Evolutionary conservation across 2,797 vertebrate genomes (phyloP), one percentile per base, ranked within the genome.

Genomic region (Poecile montanus): DNA sequence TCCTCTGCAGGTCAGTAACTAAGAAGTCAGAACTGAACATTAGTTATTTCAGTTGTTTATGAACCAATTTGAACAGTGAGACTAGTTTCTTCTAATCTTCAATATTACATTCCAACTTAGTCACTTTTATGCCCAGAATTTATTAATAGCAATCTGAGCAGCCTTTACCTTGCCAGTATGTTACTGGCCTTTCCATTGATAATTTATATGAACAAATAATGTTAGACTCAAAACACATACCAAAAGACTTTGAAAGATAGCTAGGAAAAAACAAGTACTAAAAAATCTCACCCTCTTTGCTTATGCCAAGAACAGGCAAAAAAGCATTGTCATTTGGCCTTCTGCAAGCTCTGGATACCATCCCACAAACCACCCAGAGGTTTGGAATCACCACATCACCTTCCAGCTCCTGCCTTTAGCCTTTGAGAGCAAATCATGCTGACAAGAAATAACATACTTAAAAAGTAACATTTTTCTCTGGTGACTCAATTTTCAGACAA

Each of bases 221-320:
- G 91, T 78, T 32, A 86, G 58, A 36, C 58, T 72, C 38, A 32
- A 68, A n/a, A 68, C 8, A 74, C 51, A 62, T 27, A 88, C 47
- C 48, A 56, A 36, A 77, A 88, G 44, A 62, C 56, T 86, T 88
- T 73, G 30, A 62, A 90, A 88, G 51, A 66, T 1, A 84, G 18
- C 22, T 44, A n/a, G 57, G 32, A 58, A 54, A 87, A 93, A 58
- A 23, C 34, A 71, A 54, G 58, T 11, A 74, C 25, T 44, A 20
- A n/a, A 80, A 80, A 85, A 60, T 58, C 36, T 75, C 73, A 66
- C 29, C 23, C 67, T 56, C 13, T 54, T 58, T 47, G 27, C 40
- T 72, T 58, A 81, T 44, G 82, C 82, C 87, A 93, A 56, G 25
- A 85, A 29, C 42, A 80, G 54, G 56, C 23, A 89, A 88, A 95